phyloP scores from a whole-genome alignment of 2,888 invertebrate species.

The Agapostemon virescens region DNA sequence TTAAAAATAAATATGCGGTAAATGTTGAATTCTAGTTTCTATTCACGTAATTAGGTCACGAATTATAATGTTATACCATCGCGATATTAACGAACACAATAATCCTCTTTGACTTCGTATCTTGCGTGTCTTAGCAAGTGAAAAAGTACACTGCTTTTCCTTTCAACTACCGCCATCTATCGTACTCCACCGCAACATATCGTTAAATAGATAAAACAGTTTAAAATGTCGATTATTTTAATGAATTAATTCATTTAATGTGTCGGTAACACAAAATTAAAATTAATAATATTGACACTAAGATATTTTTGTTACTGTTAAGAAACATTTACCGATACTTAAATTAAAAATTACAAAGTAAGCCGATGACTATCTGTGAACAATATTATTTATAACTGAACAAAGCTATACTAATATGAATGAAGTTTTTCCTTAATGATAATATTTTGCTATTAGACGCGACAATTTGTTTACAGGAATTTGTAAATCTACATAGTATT shows the following conservation, averaged over 20 bases:
- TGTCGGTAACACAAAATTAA: neutral
- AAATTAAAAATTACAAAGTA: neutral
- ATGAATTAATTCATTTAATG: neutral
- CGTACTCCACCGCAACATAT: neutral
- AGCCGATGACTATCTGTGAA: neutral
- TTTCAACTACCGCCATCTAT: constrained; percentile 19
- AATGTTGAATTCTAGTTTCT: constrained; percentile 40
- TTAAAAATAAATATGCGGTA: constrained; percentile 57
- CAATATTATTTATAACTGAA: neutral
- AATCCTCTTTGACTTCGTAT: neutral
- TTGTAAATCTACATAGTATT: neutral
- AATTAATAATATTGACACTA: neutral
- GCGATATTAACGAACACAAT: neutral
- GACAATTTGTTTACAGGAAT: neutral
- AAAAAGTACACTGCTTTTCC: constrained; percentile 4
- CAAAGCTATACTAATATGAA: no score
- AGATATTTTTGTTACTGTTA: neutral
- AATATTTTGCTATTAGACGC: neutral
- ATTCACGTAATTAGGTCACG: constrained; percentile 30
- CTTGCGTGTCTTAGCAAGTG: neutral
- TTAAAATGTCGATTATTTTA: neutral
- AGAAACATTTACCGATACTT: neutral
- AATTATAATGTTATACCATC: constrained; percentile 18
- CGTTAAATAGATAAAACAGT: neutral
- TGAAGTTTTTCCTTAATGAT: neutral